Conservation (phyloP, 2,888 invertebrate genomes). For the Chalcis sispes region DNA sequence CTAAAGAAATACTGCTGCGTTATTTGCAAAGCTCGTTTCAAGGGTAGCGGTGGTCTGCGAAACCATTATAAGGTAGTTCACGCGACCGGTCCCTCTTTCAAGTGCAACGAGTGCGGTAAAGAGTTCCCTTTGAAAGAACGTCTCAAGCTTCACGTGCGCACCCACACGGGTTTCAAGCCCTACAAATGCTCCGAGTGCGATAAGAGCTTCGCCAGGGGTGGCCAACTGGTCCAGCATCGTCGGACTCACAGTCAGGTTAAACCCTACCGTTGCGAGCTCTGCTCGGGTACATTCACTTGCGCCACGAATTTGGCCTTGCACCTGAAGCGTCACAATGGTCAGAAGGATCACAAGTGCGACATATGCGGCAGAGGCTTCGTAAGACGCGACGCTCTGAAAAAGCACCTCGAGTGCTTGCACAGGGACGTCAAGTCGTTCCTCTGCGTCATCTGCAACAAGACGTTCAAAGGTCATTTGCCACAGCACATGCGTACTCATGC, state of each 20-base stretch:
- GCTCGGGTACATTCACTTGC: slow-evolving; percentile 83
- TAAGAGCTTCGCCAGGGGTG: slow-evolving; percentile 84
- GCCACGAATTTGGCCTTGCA: slow-evolving; percentile 76
- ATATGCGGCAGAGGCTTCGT: slow-evolving; percentile 88
- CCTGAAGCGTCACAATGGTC: slow-evolving; percentile 82
- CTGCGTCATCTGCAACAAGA: slow-evolving; percentile 88
- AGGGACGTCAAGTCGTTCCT: slow-evolving; percentile 85
- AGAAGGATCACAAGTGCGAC: slow-evolving; percentile 87
- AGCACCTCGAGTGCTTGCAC: slow-evolving; percentile 87
- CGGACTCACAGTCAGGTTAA: slow-evolving; percentile 85
- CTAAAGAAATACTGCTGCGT: slow-evolving; percentile 70
- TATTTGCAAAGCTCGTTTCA: slow-evolving; percentile 70
- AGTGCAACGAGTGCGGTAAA: slow-evolving; percentile 86
- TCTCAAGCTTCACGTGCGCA: slow-evolving; percentile 83
- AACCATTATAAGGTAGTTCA: slow-evolving; percentile 74
- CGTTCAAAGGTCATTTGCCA: slow-evolving; percentile 87
- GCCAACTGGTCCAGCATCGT: slow-evolving; percentile 86
- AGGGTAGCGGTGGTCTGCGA: slow-evolving; percentile 72
- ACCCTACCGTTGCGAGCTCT: slow-evolving; percentile 84
- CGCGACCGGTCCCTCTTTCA: slow-evolving; percentile 77
- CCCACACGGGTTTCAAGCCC: slow-evolving; percentile 85
- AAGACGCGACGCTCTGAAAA: slow-evolving; percentile 84
- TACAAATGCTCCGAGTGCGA: slow-evolving; percentile 81
- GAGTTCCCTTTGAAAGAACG: slow-evolving; percentile 87
- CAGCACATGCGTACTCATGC: slow-evolving; percentile 90